Evolutionary conservation across 2,797 vertebrate species (phyloP).

Genomic region (Siniperca undulata): DNA sequence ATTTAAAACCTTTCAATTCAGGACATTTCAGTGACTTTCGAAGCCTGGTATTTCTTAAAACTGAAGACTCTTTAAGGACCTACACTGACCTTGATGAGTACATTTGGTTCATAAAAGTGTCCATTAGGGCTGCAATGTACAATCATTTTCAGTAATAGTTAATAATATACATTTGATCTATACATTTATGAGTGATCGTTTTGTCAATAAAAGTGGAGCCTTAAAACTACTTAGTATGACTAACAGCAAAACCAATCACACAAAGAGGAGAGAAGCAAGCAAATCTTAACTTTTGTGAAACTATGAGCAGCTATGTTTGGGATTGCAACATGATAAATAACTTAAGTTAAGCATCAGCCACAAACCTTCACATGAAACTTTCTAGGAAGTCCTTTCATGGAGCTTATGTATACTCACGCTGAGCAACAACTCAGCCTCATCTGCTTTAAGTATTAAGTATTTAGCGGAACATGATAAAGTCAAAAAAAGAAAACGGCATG

Average conservation of each 20-base stretch:
- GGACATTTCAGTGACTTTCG: background rate
- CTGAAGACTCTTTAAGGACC: background rate
- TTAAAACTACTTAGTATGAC: background rate
- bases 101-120: background rate
- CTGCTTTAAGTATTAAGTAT: conserved; percentile 34
- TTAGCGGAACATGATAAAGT: background rate
- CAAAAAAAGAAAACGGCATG: background rate
- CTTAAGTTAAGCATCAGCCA: background rate
- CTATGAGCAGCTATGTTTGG: background rate
- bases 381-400: conserved; percentile 12
- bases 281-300: background rate
- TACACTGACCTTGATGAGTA: background rate
- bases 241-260: background rate
- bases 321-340: background rate
- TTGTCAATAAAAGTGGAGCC: background rate
- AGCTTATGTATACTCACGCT: conserved; percentile 23
- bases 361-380: conserved; percentile 20
- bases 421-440: conserved; percentile 49
- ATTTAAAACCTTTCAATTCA: background rate
- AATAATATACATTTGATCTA: background rate
- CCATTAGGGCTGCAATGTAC: background rate
- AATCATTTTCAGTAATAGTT: background rate
- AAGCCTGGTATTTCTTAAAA: background rate
- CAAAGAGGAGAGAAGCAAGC: background rate
- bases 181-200: background rate